These are phyloP conservation scores for Ctenicera cuprea DNA, from an alignment of 2,888 invertebrate genomes.

Conservation along the genomic window DNA sequence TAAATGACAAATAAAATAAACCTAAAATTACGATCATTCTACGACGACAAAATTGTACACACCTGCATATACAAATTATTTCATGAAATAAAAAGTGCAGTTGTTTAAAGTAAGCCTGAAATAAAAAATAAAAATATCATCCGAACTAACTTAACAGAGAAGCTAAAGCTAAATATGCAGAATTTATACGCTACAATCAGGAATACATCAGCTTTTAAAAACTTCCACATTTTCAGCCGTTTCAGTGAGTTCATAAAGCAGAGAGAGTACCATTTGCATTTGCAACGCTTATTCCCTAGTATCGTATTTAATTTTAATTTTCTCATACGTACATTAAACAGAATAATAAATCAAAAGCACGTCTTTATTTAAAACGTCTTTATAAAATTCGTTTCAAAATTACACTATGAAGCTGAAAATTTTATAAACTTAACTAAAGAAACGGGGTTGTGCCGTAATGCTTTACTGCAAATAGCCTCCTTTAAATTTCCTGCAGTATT, in stretches of 20 bases:
- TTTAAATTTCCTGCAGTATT: slow-evolving; percentile 51
- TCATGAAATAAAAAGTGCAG: too few relatives aligned
- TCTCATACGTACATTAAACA: slow-evolving; percentile 39
- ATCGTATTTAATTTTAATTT: slow-evolving; percentile 44
- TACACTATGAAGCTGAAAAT: background rate
- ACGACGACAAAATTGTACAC: too few relatives aligned
- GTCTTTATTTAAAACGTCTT: slow-evolving; percentile 19
- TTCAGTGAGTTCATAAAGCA: slow-evolving; percentile 20
- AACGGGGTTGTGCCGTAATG: slow-evolving; percentile 4
- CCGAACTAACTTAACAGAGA: background rate
- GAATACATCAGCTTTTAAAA: slow-evolving; percentile 26
- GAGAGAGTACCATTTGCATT: slow-evolving; percentile 13
- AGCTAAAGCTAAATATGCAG: slow-evolving; percentile 25
- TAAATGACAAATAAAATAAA: too few relatives aligned
- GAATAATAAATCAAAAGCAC: slow-evolving; percentile 45
- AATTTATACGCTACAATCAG: slow-evolving; percentile 32
- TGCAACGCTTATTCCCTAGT: slow-evolving; percentile 22
- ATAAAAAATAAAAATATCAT: too few relatives aligned
- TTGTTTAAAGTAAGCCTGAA: too few relatives aligned
- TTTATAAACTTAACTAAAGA: slow-evolving; percentile 11
- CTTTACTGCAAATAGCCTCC: slow-evolving; percentile 42
- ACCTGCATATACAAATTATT: too few relatives aligned
- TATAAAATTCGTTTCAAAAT: background rate
- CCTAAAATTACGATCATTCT: too few relatives aligned
- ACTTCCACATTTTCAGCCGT: slow-evolving; percentile 14